These are phyloP conservation scores for Labeo calbasu DNA, from an alignment of 2,797 vertebrate species.

Conservation along the genomic window DNA sequence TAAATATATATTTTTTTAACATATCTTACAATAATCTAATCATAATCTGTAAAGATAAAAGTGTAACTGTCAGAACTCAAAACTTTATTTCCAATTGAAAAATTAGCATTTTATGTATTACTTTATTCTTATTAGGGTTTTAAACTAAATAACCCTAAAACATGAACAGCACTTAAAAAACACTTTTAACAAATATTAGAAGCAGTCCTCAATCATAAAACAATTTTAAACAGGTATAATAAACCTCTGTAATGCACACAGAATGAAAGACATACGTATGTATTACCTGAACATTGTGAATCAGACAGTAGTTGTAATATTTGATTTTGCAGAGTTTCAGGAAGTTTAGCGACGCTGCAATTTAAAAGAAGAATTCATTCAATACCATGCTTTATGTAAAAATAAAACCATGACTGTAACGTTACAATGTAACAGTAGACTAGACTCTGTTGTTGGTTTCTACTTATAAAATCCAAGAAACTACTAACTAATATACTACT, in stretches of 20 bases:
- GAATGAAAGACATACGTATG: not conserved
- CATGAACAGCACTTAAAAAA: too few relatives aligned
- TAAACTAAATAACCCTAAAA: not conserved
- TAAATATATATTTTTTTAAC: not conserved
- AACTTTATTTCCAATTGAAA: not conserved
- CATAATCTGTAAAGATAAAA: not conserved
- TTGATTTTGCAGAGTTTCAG: slow-evolving; percentile 98
- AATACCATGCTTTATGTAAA: not conserved
- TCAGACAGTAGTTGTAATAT: slow-evolving; percentile 95
- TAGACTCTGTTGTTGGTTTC: not conserved
- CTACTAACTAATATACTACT: not conserved
- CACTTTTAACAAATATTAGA: not conserved
- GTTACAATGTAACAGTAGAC: too few relatives aligned
- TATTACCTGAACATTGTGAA: slow-evolving; percentile 95
- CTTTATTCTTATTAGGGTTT: not conserved
- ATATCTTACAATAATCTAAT: not conserved
- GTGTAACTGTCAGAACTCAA: not conserved
- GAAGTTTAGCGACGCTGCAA: slow-evolving; percentile 92
- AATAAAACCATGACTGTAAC: too few relatives aligned
- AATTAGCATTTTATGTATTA: not conserved
- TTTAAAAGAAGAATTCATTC: slow-evolving; percentile 49
- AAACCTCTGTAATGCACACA: not conserved
- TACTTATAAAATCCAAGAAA: not conserved
- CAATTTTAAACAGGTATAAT: not conserved
- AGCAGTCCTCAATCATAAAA: not conserved